Base-by-base conservation (phyloP, 2,888 invertebrate species). In the Phalera bucephala region DNA sequence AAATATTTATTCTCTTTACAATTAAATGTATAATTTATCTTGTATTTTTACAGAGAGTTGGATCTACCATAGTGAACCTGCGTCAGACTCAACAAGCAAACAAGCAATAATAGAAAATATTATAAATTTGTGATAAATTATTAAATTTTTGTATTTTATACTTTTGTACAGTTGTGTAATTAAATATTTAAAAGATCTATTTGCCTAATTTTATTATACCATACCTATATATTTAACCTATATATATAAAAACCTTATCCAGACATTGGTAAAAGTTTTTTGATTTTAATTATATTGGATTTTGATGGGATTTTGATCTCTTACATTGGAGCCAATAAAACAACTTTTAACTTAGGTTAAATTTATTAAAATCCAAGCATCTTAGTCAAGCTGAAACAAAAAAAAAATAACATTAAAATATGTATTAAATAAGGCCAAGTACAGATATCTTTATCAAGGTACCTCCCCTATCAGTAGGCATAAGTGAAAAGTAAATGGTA, bases 301-400 rank as follows among this genome's bases (percentile, higher is more conserved):
- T n/a, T n/a, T n/a, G n/a, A n/a, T n/a, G n/a, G n/a, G n/a, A n/a
- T n/a, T n/a, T n/a, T n/a, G n/a, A n/a, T n/a, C n/a, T n/a, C n/a
- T n/a, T n/a, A 21, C 14, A 6, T 15, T 6, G 5, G 1, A 10
- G 10, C 14, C 28, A 28, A 56, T 51, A 62, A 73, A 69, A 65
- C 42, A 47, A 40, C 29, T 33, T 33, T 42, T 49, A 64, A 65
- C 72, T 74, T 73, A 73, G 45, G 60, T 56, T 72, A 70, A 60
- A 66, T 83, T 80, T 80, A 81, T 83, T 77, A 60, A 32, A 34
- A 31, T 58, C 57, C 45, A 63, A 54, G 44, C 69, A 79, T 54
- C 69, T 90, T 91, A 92, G 81, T 92, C 92, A 85, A 92, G 84
- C 92, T 92, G 92, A 79, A 92, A 92, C 78, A 86, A 81, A 83